These are phyloP conservation scores for Formica aserva DNA, from an alignment of 2,888 invertebrate genomes.

Conservation along the genomic window DNA sequence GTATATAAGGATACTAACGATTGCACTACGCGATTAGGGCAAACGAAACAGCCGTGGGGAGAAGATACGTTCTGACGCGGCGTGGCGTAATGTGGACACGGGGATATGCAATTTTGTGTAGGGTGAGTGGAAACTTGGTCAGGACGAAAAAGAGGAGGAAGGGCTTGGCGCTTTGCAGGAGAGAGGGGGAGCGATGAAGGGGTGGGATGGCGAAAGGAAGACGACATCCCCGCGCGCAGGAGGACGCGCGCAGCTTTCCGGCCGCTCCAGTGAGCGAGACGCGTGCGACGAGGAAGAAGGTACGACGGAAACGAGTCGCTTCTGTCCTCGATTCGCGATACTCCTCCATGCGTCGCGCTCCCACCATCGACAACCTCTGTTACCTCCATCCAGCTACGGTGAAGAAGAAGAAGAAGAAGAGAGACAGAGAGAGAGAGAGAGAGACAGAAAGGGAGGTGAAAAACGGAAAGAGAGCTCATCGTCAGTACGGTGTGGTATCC, in stretches of 20 bases:
- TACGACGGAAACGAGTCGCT: slow-evolving; percentile 46
- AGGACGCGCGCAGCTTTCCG: slow-evolving; percentile 65
- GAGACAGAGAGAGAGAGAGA: not conserved
- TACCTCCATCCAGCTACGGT: slow-evolving; percentile 7
- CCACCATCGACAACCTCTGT: slow-evolving; percentile 48
- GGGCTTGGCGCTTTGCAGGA: slow-evolving; percentile 22
- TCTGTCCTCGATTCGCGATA: slow-evolving; percentile 66
- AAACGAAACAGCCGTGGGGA: not conserved
- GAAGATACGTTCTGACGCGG: slow-evolving; percentile 45
- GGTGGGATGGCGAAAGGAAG: slow-evolving; percentile 42
- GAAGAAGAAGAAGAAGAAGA: slow-evolving; percentile 18
- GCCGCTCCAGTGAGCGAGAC: slow-evolving; percentile 60
- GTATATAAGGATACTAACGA: not conserved
- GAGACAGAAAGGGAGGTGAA: slow-evolving; percentile 31
- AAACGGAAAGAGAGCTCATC: not conserved
- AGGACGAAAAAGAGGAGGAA: slow-evolving; percentile 5
- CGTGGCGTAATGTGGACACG: slow-evolving; percentile 43
- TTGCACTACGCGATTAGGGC: slow-evolving; percentile 16
- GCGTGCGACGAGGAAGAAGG: slow-evolving; percentile 57
- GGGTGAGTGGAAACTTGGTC: slow-evolving; percentile 52
- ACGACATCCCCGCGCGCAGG: slow-evolving; percentile 54
- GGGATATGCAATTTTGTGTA: slow-evolving; percentile 47
- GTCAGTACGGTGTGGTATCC: slow-evolving; percentile 49
- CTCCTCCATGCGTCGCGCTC: slow-evolving; percentile 59
- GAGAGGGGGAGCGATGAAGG: slow-evolving; percentile 33